Evolutionary conservation across 2,113 vertebrate species (phyloP).

Genomic region (Ceuthmochares aereus): DNA sequence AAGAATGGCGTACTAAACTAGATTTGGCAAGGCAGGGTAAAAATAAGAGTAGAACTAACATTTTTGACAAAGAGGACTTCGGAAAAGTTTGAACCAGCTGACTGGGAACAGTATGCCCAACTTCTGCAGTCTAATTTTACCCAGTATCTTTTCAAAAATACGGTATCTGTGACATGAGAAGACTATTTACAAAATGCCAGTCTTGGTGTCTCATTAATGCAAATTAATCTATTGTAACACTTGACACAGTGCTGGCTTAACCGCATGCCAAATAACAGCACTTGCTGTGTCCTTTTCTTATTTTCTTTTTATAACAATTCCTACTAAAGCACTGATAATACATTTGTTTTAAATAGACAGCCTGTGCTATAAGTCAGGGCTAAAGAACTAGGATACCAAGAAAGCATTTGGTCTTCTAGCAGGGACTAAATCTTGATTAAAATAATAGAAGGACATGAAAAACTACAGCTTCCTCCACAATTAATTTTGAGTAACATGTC

Average conservation of each 20-base stretch:
- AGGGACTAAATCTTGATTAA: not conserved
- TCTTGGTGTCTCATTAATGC: not conserved
- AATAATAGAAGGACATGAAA: not conserved
- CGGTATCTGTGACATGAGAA: not conserved
- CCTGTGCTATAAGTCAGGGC: not conserved
- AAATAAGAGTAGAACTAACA: not conserved
- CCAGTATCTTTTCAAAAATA: not conserved
- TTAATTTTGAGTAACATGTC: not conserved
- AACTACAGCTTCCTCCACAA: not conserved
- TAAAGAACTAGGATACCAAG: not conserved
- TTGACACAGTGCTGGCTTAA: not conserved
- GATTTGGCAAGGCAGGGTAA: not conserved
- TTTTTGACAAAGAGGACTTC: not conserved
- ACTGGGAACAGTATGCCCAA: not conserved
- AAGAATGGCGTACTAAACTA: not conserved
- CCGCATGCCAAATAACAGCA: not conserved
- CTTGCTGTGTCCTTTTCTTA: not conserved
- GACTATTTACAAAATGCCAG: not conserved
- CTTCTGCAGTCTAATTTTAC: not conserved
- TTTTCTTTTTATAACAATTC: not conserved
- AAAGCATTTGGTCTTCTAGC: not conserved
- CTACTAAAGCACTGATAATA: not conserved
- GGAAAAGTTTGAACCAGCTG: not conserved
- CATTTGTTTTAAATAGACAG: not conserved
- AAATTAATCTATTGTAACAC: not conserved